These are phyloP conservation scores for Drosophila nigrodunni DNA, from an alignment of 1,140 invertebrate species.

Conservation along the genomic window DNA sequence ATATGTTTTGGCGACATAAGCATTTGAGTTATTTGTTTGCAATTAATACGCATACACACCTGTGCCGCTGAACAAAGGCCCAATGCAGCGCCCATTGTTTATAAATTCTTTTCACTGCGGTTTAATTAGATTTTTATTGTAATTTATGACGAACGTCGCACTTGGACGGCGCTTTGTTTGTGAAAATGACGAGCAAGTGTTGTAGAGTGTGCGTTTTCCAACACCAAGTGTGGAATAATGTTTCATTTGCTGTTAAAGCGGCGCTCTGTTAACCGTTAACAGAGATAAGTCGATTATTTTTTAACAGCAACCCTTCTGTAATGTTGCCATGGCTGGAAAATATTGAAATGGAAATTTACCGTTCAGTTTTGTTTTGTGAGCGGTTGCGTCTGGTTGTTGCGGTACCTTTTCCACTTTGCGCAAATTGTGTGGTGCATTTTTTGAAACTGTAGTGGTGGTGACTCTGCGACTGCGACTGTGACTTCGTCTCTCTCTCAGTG, in stretches of 20 bases:
- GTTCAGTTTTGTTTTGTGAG: slow-evolving; percentile 60
- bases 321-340: slow-evolving; percentile 54
- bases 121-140: slow-evolving; percentile 40
- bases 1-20: slow-evolving; percentile 1
- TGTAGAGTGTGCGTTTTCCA: slow-evolving; percentile 11
- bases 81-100: slow-evolving; percentile 87
- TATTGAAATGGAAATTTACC: slow-evolving; percentile 53
- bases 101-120: slow-evolving; percentile 19
- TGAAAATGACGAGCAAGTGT: slow-evolving; percentile 41
- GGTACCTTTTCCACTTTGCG: slow-evolving; percentile 49
- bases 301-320: slow-evolving; percentile 33
- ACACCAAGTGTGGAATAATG: neutral
- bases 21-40: neutral
- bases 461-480: slow-evolving; percentile 36
- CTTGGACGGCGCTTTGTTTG: slow-evolving; percentile 56
- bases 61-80: slow-evolving; percentile 88
- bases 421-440: slow-evolving; percentile 61
- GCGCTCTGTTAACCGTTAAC: slow-evolving; percentile 28
- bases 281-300: slow-evolving; percentile 23
- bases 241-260: neutral
- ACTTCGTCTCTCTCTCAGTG: slow-evolving; percentile 59
- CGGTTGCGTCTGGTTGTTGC: slow-evolving; percentile 63
- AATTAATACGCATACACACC: slow-evolving; percentile 83
- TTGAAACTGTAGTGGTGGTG: slow-evolving; percentile 63
- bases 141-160: slow-evolving; percentile 8